Percentiles rank a stretch among this genome's conserved stretches.
These are phyloP conservation scores for Vireo griseus DNA, from an alignment of 2,797 vertebrate species.

Conservation along the genomic window DNA sequence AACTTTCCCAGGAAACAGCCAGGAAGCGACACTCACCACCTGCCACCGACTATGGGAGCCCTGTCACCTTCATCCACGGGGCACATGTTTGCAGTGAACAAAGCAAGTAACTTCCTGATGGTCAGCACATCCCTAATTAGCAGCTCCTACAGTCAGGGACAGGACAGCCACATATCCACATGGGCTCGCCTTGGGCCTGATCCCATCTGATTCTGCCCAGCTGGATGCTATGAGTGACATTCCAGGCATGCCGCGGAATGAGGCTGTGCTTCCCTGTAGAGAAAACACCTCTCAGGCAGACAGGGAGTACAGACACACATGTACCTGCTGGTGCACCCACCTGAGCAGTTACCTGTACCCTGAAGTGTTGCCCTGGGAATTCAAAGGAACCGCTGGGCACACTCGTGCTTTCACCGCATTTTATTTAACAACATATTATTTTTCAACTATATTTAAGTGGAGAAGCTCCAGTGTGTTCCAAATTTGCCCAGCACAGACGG, in stretches of 20 bases:
- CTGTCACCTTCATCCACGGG: background rate
- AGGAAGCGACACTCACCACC: background rate
- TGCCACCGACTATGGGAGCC: background rate
- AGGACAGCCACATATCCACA: too few relatives aligned
- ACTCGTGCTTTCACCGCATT: background rate
- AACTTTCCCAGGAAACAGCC: background rate
- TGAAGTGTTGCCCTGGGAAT: background rate
- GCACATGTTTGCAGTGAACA: background rate
- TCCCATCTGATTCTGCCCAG: background rate
- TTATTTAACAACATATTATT: conserved; percentile 3
- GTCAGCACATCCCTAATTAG: background rate
- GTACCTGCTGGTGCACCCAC: background rate
- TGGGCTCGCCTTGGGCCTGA: background rate
- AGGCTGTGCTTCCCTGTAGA: background rate
- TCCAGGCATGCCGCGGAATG: rapidly evolving
- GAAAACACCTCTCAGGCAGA: background rate
- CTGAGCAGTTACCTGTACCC: background rate
- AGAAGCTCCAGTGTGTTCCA: background rate
- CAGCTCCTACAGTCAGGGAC: background rate
- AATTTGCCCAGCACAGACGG: background rate
- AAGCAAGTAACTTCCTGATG: background rate
- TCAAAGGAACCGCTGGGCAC: background rate
- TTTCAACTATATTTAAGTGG: background rate
- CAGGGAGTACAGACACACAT: rapidly evolving
- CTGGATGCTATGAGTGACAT: background rate